Percentiles rank a stretch among this genome's conserved stretches.
These are phyloP conservation scores for Spatula versicolor DNA, from an alignment of 2,797 vertebrate species.

Conservation along the genomic window DNA sequence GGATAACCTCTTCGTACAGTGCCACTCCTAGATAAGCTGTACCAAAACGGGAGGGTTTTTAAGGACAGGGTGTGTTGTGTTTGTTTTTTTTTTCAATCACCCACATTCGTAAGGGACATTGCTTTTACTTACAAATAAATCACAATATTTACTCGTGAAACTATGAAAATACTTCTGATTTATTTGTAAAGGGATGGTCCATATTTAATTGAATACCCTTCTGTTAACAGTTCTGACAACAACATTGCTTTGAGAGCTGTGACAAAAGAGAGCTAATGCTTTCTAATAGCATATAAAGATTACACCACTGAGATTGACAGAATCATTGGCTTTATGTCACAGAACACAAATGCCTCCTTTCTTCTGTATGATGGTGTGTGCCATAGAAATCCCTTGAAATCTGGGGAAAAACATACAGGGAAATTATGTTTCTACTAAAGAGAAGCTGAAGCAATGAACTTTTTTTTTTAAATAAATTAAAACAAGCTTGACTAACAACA, in stretches of 20 bases:
- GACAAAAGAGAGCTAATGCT: neutral
- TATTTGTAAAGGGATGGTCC: neutral
- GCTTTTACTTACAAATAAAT: neutral
- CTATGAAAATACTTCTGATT: neutral
- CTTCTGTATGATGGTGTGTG: neutral
- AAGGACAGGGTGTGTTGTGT: neutral
- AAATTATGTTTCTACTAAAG: neutral
- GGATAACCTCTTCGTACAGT: neutral
- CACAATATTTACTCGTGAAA: neutral
- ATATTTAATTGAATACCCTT: neutral
- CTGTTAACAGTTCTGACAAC: neutral
- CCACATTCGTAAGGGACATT: too few relatives aligned
- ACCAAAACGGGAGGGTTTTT: neutral
- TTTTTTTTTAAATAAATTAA: neutral
- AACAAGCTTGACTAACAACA: neutral
- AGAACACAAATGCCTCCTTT: neutral
- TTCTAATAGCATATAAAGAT: neutral
- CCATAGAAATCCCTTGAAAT: neutral
- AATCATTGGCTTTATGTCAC: conserved; percentile 20
- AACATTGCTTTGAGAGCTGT: neutral
- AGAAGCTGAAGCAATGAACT: neutral
- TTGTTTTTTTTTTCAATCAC: neutral
- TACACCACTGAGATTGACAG: neutral
- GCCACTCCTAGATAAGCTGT: too few relatives aligned
- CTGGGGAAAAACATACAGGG: neutral